Conservation (phyloP, 2,888 invertebrate species). For the Galerucella calmariensis region DNA sequence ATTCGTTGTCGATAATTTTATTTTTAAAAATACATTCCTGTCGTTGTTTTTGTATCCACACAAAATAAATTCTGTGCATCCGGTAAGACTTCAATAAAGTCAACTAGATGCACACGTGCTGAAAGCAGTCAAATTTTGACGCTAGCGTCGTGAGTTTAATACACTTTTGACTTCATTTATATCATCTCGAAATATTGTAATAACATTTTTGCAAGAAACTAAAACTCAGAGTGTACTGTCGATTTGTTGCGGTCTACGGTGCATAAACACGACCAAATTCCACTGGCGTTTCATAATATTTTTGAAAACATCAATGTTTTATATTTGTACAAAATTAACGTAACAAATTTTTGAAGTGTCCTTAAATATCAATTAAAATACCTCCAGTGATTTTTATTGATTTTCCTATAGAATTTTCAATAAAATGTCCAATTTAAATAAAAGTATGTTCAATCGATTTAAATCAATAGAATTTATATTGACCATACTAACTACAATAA, state of each 20-base stretch:
- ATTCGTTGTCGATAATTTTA: background rate
- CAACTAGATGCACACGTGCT: slow-evolving; percentile 6
- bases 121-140: slow-evolving; percentile 15
- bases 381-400: no score
- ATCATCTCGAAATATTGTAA: slow-evolving; percentile 8
- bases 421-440: no score
- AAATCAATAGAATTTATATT: no score
- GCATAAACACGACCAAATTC: background rate
- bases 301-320: background rate
- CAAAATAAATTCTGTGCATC: slow-evolving; percentile 4
- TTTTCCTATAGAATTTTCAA: no score
- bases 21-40: background rate
- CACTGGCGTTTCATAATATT: background rate
- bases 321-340: no score
- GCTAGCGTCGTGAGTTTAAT: slow-evolving; percentile 5
- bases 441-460: no score
- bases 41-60: background rate
- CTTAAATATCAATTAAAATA: no score
- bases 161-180: slow-evolving; percentile 3
- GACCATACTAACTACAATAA: no score
- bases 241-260: slow-evolving; percentile 11
- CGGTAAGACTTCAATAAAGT: slow-evolving; percentile 11
- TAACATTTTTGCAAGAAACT: slow-evolving; percentile 8
- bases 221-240: background rate
- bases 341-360: no score